Evolutionary conservation across 2,888 invertebrate species (phyloP).

Genomic region (Leptopterna dolabrata): DNA sequence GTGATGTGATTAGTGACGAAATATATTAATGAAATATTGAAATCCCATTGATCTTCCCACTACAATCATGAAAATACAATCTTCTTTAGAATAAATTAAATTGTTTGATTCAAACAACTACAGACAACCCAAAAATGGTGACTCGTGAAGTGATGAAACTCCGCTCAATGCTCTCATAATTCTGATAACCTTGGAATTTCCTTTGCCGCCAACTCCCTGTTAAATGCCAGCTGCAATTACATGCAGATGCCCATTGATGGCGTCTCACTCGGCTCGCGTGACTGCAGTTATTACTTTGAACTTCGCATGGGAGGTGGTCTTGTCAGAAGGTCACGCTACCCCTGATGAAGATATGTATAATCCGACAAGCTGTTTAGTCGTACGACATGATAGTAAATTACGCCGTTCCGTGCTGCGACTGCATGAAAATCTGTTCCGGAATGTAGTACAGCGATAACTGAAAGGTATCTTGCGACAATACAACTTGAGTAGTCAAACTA

Average conservation of each 20-base stretch:
- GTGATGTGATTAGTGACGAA: too few species aligned
- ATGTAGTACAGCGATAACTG: neutral
- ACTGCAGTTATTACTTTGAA: neutral
- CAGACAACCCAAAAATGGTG: too few species aligned
- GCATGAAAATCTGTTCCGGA: neutral
- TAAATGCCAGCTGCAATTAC: neutral
- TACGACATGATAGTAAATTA: neutral
- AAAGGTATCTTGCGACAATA: too few species aligned
- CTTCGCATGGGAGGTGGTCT: neutral
- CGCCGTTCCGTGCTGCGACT: neutral
- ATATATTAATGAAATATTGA: too few species aligned
- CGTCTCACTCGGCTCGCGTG: neutral
- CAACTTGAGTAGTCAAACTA: too few species aligned
- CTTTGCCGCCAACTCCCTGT: neutral
- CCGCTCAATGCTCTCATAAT: too few species aligned
- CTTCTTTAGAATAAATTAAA: too few species aligned
- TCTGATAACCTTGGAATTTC: too few species aligned
- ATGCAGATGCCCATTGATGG: neutral
- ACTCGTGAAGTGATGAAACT: too few species aligned
- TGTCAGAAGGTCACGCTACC: neutral
- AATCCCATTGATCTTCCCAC: too few species aligned
- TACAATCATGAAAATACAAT: too few species aligned
- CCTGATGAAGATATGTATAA: neutral
- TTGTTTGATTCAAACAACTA: too few species aligned
- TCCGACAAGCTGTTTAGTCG: neutral